Evolutionary conservation across 64 coral and sea anemone genomes (phyloP).

Genomic region (Acropora yongei): DNA sequence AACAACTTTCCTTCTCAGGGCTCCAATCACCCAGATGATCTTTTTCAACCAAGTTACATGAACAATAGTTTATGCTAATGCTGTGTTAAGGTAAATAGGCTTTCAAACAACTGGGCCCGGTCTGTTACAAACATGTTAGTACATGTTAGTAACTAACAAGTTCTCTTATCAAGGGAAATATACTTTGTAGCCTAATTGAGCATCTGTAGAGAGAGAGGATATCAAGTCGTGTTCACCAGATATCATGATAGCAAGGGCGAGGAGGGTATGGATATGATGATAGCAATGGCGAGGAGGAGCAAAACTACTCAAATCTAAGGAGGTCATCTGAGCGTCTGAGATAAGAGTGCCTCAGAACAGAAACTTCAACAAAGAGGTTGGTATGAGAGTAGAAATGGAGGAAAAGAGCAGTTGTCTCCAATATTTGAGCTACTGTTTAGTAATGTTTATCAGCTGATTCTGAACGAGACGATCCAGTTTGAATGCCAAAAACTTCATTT

Average conservation of each 20-base stretch:
- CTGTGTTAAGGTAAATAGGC: too few species aligned
- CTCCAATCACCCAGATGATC: too few species aligned
- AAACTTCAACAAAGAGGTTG: conserved; percentile 35
- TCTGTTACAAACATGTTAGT: too few species aligned
- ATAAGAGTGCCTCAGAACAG: background rate
- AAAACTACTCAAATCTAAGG: conserved; percentile 14
- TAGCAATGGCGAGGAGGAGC: background rate
- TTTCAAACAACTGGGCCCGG: too few species aligned
- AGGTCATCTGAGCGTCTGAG: background rate
- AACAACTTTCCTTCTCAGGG: too few species aligned
- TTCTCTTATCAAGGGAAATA: too few species aligned
- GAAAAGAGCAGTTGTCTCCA: conserved; percentile 30
- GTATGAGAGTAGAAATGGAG: conserved; percentile 33
- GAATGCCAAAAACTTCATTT: conserved; percentile 27
- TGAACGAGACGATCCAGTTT: conserved; percentile 3
- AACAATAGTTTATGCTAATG: too few species aligned
- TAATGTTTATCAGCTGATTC: background rate
- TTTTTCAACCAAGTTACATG: too few species aligned
- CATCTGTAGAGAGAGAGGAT: too few species aligned
- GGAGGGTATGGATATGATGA: background rate
- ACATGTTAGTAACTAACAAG: too few species aligned
- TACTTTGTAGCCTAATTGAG: too few species aligned
- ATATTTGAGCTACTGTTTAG: conserved; percentile 30
- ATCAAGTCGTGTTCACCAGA: too few species aligned
- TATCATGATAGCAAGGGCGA: background rate